These are phyloP conservation scores for Crotophaga sulcirostris DNA, from an alignment of 2,113 vertebrate species.

Conservation along the genomic window DNA sequence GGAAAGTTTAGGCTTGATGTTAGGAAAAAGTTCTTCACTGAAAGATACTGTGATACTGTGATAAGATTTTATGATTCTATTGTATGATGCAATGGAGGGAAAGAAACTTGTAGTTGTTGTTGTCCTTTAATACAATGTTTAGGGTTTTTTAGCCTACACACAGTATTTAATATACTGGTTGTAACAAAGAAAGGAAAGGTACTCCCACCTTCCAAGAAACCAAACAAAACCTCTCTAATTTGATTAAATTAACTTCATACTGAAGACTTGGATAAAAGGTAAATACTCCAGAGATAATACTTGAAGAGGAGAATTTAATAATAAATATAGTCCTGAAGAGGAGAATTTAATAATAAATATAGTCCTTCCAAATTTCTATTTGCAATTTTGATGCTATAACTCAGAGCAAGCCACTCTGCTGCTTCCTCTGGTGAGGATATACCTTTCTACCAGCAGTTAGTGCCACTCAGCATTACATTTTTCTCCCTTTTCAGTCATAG, in stretches of 20 bases:
- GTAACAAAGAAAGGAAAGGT: background rate
- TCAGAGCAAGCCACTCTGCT: background rate
- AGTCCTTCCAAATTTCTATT: background rate
- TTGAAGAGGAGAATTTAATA: no score
- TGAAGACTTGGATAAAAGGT: background rate
- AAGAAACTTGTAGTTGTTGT: background rate
- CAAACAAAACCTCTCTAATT: background rate
- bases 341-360: background rate
- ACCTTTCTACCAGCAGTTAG: background rate
- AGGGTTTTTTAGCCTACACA: background rate
- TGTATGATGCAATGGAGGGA: background rate
- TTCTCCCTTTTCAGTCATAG: fast-evolving
- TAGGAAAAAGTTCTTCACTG: no score
- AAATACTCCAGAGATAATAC: background rate
- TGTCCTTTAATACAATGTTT: background rate
- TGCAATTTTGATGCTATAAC: background rate
- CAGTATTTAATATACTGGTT: background rate
- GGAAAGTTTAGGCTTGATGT: no score
- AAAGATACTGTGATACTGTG: no score
- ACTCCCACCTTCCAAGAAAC: background rate
- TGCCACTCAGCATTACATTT: background rate
- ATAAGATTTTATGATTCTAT: no score
- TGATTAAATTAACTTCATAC: background rate
- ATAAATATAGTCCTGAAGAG: no score
- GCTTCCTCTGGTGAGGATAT: background rate